Base-by-base conservation (phyloP, 2,888 invertebrate genomes). In the Muschampia staudingeri region DNA sequence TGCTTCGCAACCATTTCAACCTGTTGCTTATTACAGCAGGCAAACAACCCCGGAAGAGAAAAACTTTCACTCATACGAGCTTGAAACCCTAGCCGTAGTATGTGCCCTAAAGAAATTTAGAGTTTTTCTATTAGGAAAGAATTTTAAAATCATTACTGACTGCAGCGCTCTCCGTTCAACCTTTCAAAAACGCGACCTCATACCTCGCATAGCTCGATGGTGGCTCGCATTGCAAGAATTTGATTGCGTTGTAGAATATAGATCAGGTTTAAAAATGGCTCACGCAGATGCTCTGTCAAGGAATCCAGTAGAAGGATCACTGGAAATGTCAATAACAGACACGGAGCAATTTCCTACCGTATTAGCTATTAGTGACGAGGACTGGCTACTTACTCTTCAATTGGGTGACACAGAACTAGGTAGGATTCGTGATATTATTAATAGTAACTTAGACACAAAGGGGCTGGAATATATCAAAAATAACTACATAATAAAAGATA, bases 11-110 rank as follows among this genome's bases (percentile, higher is more conserved):
- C 9, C 56, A 9, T 56, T 56, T 8, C 40, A 72, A 42, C 61
- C 78, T 9, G 71, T 78, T 34, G 56, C 78, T 3, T 78, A 78
- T 30, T 78, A 42, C 37, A 78, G 78, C 61, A 19, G 78, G 52
- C 30, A 61, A 4, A 78, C 78, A 3, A 42, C 11, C n/a, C 56
- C 56, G 2, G 78, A 78, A 19, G 78, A 78, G 25, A n/a, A 78
- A 40, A 16, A 40, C 40, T 78, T 56, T 40, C 78, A 78, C 16
- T 56, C 52, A 19, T 78, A 77, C 34, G 93, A 94, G 75, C 80
- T 92, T 8, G 93, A 94, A 77, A 87, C 89, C 0, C 82, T 94
- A 12, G 93, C 93, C 0, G 87, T 93, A 0, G 90, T 93, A 8
- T 61, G 61, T 34, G 71, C 78, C 1, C 61, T 78, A 7, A 78